A percentile compares a stretch with the other conserved stretches of the same genome.
phyloP scores from a whole-genome alignment of 2,113 vertebrate genomes.

The Chitala chitala region DNA sequence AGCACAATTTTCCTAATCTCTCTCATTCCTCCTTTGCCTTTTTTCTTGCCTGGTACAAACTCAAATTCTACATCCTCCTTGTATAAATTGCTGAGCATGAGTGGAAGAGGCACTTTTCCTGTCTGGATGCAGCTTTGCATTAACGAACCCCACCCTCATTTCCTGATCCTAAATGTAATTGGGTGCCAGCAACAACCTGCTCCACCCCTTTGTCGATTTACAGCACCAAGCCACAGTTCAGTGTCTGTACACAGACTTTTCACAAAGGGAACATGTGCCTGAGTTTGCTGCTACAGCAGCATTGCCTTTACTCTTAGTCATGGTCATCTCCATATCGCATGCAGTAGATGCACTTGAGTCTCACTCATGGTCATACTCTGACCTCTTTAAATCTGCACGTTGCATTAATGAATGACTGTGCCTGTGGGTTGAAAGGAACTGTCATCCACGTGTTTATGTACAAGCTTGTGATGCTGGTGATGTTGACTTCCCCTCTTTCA shows the following conservation, averaged over 20 bases:
- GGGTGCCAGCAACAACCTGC: background rate
- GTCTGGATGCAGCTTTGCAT: background rate
- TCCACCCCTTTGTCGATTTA: background rate
- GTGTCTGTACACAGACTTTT: background rate
- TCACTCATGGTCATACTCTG: background rate
- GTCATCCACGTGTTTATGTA: slow-evolving; percentile 11
- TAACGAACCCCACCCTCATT: background rate
- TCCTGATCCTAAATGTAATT: background rate
- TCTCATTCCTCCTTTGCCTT: no score
- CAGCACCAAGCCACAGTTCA: background rate
- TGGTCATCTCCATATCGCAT: background rate
- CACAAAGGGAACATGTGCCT: background rate
- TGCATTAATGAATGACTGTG: background rate
- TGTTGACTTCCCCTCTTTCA: background rate
- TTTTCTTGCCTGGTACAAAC: no score
- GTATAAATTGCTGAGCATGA: background rate
- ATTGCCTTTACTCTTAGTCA: background rate
- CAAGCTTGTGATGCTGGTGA: background rate
- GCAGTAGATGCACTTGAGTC: background rate
- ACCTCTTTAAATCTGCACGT: background rate
- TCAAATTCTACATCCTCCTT: no score
- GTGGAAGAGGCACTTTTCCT: background rate
- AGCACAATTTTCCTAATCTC: no score
- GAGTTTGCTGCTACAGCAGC: background rate
- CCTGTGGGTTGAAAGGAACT: background rate